Base-by-base conservation (phyloP, 2,113 vertebrate genomes). In the Capricornis sumatraensis region DNA sequence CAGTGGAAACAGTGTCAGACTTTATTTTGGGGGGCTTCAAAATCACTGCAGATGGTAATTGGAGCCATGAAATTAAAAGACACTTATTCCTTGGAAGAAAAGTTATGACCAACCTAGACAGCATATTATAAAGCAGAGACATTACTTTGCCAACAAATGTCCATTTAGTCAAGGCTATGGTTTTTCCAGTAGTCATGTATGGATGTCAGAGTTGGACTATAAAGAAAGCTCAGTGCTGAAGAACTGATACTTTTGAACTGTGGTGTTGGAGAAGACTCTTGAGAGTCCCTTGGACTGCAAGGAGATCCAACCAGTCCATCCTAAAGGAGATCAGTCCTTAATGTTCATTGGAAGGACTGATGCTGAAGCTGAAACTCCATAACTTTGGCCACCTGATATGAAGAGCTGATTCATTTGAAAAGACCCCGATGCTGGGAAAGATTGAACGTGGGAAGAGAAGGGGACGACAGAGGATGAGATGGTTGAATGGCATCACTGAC, bases 11-110 rank as follows among this genome's bases (percentile, higher is more conserved):
- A 64, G 7, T 64, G 33, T 4, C 62, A n/a, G 62, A 67, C 33
- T 67, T n/a, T 19, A 67, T 67, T n/a, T n/a, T 62, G 0, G 0
- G 2, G 60, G 62, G 7, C 62, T 67, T 33, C 16, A n/a, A n/a
- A 67, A 67, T 67, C 33, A 67, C 16, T 67, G 16, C 33, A n/a
- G 62, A 67, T 67, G 7, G 33, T 67, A 33, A 67, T 16, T 62
- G 62, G 4, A 67, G 62, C 2, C 15, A n/a, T 67, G 62, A n/a
- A 67, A 67, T 67, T 67, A 67, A n/a, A n/a, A 19, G 33, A n/a
- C 2, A 7, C 33, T n/a, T n/a, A 17, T 15, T 64, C 33, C 62
- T n/a, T 67, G 62, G 62, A 67, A n/a, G 62, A 9, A 67, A 10
- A 67, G 62, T 9, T n/a, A 19, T 67, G 62, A 67, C 33, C 16